phyloP scores from a whole-genome alignment of 2,113 vertebrate species.

The Urocolius indicus region DNA sequence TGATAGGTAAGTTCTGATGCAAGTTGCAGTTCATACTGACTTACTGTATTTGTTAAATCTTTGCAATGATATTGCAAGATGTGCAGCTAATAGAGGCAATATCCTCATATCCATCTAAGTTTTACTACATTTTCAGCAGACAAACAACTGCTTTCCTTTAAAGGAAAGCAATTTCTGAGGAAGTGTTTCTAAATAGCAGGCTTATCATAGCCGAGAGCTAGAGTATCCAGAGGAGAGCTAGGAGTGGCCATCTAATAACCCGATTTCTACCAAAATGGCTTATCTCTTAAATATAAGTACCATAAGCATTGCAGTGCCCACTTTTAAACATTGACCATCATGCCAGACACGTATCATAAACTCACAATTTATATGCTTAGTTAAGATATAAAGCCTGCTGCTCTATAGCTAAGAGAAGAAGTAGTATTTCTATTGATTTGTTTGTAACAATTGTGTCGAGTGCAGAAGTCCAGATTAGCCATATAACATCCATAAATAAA shows the following conservation, averaged over 20 bases:
- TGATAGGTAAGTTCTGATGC: not conserved
- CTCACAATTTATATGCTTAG: rapidly evolving
- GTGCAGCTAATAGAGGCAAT: not conserved
- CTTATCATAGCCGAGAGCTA: not conserved
- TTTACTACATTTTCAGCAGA: not conserved
- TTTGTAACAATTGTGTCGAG: not conserved
- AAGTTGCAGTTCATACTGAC: not conserved
- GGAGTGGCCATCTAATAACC: not conserved
- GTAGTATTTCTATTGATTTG: not conserved
- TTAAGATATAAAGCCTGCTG: not conserved
- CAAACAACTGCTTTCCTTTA: not conserved
- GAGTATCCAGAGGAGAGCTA: not conserved
- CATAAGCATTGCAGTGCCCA: not conserved
- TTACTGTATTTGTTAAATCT: not conserved
- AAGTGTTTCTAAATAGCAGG: not conserved
- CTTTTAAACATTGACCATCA: not conserved
- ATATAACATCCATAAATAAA: not conserved
- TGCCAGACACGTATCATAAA: not conserved
- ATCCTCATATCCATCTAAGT: not conserved
- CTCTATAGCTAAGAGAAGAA: not conserved
- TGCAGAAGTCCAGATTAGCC: not conserved
- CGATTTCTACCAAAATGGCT: not conserved
- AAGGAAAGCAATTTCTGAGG: not conserved
- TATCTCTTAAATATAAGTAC: not conserved
- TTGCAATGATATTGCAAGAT: not conserved